Evolutionary conservation across 2,888 invertebrate species (phyloP), one percentile per base, ranked within the genome.

Genomic region (Apodemia duryi): DNA sequence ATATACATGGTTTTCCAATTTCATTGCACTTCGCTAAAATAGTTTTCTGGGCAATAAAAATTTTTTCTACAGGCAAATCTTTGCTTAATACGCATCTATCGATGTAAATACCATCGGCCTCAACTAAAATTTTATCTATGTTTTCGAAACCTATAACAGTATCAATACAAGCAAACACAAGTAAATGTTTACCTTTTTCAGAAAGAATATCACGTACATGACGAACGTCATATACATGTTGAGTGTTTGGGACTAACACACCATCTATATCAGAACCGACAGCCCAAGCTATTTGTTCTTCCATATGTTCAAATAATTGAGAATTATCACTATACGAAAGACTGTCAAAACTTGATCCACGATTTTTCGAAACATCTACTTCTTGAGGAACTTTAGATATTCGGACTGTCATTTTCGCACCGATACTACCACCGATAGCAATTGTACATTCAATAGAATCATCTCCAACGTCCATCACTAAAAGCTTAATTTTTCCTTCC

Each of bases 41-140:
- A 78, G 95, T 94, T 88, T 98, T 98, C 81, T 97, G 97, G 0
- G 97, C 97, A 49, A 97, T 91, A 86, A 97, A 97, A 68, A 96
- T 94, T 86, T 96, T 96, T 85, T 98, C 97, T 32, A 97, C 94
- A 0, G 97, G 96, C 69, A 98, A 95, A 86, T 97, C 97, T 73
- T 96, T 96, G 70, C 97, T 95, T 69, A 98, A 90, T 80, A 97
- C 95, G 74, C 96, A 96, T 70, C 98, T 93, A 65, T 98, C 98
- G 0, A 98, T 94, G 94, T 97, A 97, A 65, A 98, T 94, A 62
- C 97, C 98, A 85, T 98, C 98, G 9, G 96, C 93, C 69, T 93
- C 95, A 6, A 81, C 77, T 68, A 98, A 93, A 74, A 98, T 96
- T 72, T 95, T 95, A 77, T 97, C 96, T 71, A 97, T 75, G 70